Percentiles rank a stretch among this genome's conserved stretches.
phyloP scores from a whole-genome alignment of 2,888 invertebrate species.

The Cephalotes varians region DNA sequence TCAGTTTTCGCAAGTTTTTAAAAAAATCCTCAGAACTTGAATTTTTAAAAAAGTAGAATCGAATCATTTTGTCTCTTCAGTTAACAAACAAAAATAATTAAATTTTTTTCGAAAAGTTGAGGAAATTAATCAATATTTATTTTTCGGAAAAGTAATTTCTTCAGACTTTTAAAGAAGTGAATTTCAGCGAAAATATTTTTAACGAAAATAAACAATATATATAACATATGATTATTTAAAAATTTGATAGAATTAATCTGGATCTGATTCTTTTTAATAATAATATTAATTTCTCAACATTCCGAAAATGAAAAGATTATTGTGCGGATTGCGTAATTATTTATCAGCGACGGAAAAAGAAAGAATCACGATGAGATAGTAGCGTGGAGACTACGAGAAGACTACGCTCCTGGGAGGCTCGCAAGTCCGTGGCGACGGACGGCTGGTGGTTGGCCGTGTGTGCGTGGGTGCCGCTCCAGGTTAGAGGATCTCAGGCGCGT shows the following conservation, averaged over 20 bases:
- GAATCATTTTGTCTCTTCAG: not conserved
- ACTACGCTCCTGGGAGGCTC: constrained; percentile 70
- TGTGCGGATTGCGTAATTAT: too few relatives aligned
- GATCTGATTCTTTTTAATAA: not conserved
- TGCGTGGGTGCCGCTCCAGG: constrained; percentile 61
- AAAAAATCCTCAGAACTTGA: not conserved
- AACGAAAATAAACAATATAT: not conserved
- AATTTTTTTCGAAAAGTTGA: not conserved
- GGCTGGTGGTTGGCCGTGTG: constrained; percentile 45
- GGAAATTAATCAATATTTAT: not conserved
- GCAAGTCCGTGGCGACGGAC: constrained; percentile 61
- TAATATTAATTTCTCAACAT: not conserved
- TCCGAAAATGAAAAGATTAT: too few relatives aligned
- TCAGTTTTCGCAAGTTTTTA: not conserved
- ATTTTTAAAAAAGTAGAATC: too few relatives aligned
- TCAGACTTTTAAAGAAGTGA: not conserved
- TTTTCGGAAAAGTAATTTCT: not conserved
- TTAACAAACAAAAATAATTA: not conserved
- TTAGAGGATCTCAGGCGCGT: constrained; percentile 57
- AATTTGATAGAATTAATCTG: not conserved
- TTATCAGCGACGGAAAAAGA: not conserved
- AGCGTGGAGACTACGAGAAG: constrained; percentile 29
- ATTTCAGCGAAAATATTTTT: not conserved
- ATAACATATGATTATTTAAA: not conserved
- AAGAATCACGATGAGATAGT: constrained; percentile 35